phyloP scores from a whole-genome alignment of 2,113 vertebrate species.

The Aspiorhynchus laticeps region DNA sequence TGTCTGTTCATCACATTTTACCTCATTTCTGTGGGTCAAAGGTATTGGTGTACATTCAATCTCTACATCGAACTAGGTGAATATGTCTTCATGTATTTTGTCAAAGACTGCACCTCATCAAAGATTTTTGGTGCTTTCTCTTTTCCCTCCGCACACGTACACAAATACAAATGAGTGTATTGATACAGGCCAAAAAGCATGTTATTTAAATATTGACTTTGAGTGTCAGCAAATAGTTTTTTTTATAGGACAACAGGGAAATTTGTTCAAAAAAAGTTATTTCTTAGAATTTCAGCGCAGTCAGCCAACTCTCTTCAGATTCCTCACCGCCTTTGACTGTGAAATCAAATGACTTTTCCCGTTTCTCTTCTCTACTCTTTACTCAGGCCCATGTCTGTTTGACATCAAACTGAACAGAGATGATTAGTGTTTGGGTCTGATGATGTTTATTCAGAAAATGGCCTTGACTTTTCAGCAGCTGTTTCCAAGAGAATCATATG shows the following conservation, averaged over 20 bases:
- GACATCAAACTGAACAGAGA: slow-evolving; percentile 21
- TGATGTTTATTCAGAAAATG: slow-evolving; percentile 14
- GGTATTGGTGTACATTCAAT: background rate
- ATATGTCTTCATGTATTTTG: background rate
- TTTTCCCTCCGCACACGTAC: background rate
- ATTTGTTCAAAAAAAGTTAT: slow-evolving; percentile 8
- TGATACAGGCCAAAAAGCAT: background rate
- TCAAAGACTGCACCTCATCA: background rate
- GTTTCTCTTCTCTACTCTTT: background rate
- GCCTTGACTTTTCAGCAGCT: slow-evolving; percentile 20
- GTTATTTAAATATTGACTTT: background rate
- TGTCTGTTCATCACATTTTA: background rate
- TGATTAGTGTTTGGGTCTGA: slow-evolving; percentile 21
- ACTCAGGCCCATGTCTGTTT: slow-evolving; percentile 10
- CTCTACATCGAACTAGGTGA: background rate
- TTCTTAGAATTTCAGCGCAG: background rate
- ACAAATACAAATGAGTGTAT: background rate
- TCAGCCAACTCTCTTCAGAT: slow-evolving; percentile 22
- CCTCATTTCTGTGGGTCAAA: background rate
- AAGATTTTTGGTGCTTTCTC: background rate
- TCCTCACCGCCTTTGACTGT: slow-evolving; percentile 1
- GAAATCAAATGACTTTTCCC: slow-evolving; percentile 29
- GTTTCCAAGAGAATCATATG: slow-evolving; percentile 3
- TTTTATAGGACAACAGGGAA: slow-evolving; percentile 16
- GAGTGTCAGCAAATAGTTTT: slow-evolving; percentile 4